Evolutionary conservation across 2,113 vertebrate genomes (phyloP), one percentile per base, ranked within the genome.

Genomic region (Nothobranchius kuhntae): DNA sequence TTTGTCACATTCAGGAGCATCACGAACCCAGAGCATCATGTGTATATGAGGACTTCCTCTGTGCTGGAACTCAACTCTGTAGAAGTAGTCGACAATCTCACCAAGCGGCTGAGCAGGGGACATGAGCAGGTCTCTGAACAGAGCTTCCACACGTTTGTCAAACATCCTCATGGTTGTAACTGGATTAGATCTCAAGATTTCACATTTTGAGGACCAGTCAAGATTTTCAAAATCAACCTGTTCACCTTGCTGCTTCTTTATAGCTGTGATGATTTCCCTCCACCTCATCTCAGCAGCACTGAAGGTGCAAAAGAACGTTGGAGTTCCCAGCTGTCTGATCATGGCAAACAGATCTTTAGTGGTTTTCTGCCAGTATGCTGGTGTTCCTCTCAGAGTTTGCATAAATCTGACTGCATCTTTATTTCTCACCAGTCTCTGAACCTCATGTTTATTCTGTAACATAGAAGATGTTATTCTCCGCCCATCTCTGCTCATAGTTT

Each of bases 91-190:
- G 6, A 17, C 14, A 2, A 50, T 14, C 15, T 36, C 8, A 7
- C 59, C 46, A 1, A 61, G 46, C 0, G 59, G 15, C 46, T 51
- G 24, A 15, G 59, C 59, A n/a, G 42, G 13, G 11, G 45, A 50
- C 3, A 48, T 7, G 0, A 61, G 44, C 26, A 61, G 9, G 26
- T 61, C 59, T 61, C 59, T 61, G 24, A 48, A 61, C n/a, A 45
- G 7, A 36, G 40, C 26, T 36, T 62, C n/a, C 21, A 63, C 56
- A 4, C 69, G 14, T 8, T 83, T 80, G 3, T 77, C 60, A 77
- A 77, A 75, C 60, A 75, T 63, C 0, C 40, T 1, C 60, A 73
- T 71, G 1, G 13, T 26, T n/a, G 74, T 75, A 1, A 71, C 72
- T 2, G 68, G 68, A 36, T 83, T 76, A 1, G 57, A 53, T 26